These are phyloP conservation scores for Gymnoscopelus braueri DNA, from an alignment of 2,797 vertebrate genomes.

Conservation along the genomic window DNA sequence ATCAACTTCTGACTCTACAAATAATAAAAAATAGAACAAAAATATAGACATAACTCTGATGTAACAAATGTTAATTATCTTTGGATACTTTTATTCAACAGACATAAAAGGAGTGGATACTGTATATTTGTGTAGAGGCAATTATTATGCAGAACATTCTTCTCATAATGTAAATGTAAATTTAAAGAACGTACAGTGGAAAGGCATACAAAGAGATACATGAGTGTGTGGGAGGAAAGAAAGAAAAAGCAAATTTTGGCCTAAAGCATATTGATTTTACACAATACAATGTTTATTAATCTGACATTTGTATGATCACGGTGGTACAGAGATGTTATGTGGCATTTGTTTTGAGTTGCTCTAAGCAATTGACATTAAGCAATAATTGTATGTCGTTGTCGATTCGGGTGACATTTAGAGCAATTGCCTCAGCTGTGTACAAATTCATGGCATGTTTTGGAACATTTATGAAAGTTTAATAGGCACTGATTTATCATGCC, in stretches of 20 bases:
- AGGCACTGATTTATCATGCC: conserved; percentile 71
- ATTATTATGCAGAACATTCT: background rate
- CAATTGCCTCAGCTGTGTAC: conserved; percentile 11
- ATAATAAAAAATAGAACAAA: too few relatives aligned
- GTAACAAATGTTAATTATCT: background rate
- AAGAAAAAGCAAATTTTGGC: conserved; percentile 17
- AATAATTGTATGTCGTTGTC: conserved; percentile 32
- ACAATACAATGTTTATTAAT: conserved; percentile 31
- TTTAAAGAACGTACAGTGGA: background rate
- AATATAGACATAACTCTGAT: background rate
- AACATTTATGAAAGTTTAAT: conserved; percentile 51
- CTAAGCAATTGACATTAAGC: conserved; percentile 30
- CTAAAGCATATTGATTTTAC: conserved; percentile 33
- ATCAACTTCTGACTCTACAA: too few relatives aligned
- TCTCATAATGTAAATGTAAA: background rate
- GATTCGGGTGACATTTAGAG: conserved; percentile 52
- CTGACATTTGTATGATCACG: conserved; percentile 28
- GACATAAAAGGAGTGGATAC: too few relatives aligned
- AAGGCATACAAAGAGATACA: conserved; percentile 14
- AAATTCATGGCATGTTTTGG: conserved; percentile 38
- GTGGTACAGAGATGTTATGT: conserved; percentile 20
- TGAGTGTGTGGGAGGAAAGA: background rate
- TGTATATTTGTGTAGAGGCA: background rate
- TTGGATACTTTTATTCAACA: background rate
- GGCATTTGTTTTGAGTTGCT: conserved; percentile 40